Percentiles rank a stretch among this genome's conserved stretches.
These are phyloP conservation scores for Xenentodon cancila DNA, from an alignment of 2,797 vertebrate genomes.

Conservation along the genomic window DNA sequence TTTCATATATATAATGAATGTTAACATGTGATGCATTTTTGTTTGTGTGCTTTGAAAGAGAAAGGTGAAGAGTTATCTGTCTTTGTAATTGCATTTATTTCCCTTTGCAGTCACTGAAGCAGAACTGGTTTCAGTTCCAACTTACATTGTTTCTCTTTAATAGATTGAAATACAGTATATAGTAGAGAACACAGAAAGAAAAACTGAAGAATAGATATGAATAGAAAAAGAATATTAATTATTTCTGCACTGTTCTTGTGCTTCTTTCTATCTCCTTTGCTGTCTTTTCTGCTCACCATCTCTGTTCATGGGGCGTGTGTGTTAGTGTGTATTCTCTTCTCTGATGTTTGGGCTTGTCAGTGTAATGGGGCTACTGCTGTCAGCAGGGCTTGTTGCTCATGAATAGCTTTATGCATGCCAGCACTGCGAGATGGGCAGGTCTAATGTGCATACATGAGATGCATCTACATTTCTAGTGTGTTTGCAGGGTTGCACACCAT, in stretches of 20 bases:
- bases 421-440: conserved; percentile 55
- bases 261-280: conserved; percentile 29
- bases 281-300: conserved; percentile 56
- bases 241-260: conserved; percentile 24
- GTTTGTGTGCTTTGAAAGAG: conserved; percentile 8
- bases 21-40: background rate
- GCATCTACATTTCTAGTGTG: conserved; percentile 27
- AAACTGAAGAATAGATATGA: conserved; percentile 13
- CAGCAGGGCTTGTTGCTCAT: conserved; percentile 74
- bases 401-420: conserved; percentile 73
- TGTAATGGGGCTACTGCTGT: conserved; percentile 80
- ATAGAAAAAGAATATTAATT: conserved; percentile 30
- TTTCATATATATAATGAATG: background rate
- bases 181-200: conserved; percentile 6
- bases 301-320: conserved; percentile 42
- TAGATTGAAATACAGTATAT: conserved; percentile 26
- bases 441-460: conserved; percentile 38
- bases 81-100: conserved; percentile 38
- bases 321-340: conserved; percentile 39
- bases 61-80: conserved; percentile 13
- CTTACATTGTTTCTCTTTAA: conserved; percentile 17
- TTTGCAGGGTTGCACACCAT: background rate
- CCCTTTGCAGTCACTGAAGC: conserved; percentile 25
- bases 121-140: conserved; percentile 32
- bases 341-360: conserved; percentile 80